Conservation (phyloP, 2,888 invertebrate genomes). For the Drosophila nigricruria region DNA sequence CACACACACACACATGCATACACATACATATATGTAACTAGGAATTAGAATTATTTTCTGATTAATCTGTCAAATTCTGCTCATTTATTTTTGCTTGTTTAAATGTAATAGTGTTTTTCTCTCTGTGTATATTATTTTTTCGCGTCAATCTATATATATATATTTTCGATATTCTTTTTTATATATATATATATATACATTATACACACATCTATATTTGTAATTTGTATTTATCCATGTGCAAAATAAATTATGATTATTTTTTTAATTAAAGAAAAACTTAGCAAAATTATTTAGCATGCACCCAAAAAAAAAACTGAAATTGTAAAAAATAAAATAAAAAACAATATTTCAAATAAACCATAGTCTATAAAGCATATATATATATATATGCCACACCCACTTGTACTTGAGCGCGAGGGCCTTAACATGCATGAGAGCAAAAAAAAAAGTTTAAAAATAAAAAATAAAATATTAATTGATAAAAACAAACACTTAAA, state of each 20-base stretch:
- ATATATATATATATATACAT: constrained; percentile 57
- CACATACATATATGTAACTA: constrained; percentile 41
- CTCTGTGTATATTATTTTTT: constrained; percentile 72
- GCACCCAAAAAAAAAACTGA: constrained; percentile 19
- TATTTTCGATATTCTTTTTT: constrained; percentile 60
- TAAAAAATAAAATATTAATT: constrained; percentile 1
- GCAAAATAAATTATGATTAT: constrained; percentile 81
- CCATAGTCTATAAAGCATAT: constrained; percentile 34
- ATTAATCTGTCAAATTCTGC: constrained; percentile 62
- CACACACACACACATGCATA: constrained; percentile 34
- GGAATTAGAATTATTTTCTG: constrained; percentile 48
- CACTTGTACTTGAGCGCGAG: constrained; percentile 75
- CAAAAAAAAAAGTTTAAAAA: constrained; percentile 11
- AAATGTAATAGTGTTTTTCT: constrained; percentile 55
- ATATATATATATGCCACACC: constrained; percentile 27
- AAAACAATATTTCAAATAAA: constrained; percentile 17
- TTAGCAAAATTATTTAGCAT: constrained; percentile 63
- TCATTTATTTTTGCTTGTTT: constrained; percentile 48
- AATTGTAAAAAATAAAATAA: constrained; percentile 55
- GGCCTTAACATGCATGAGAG: constrained; percentile 77
- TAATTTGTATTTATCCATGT: constrained; percentile 81
- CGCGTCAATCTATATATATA: constrained; percentile 56
- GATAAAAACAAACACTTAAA: constrained; percentile 11
- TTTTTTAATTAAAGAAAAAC: constrained; percentile 58
- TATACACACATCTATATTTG: constrained; percentile 62